Conservation (phyloP, 2,888 invertebrate genomes). For the Notodonta ziczac region DNA sequence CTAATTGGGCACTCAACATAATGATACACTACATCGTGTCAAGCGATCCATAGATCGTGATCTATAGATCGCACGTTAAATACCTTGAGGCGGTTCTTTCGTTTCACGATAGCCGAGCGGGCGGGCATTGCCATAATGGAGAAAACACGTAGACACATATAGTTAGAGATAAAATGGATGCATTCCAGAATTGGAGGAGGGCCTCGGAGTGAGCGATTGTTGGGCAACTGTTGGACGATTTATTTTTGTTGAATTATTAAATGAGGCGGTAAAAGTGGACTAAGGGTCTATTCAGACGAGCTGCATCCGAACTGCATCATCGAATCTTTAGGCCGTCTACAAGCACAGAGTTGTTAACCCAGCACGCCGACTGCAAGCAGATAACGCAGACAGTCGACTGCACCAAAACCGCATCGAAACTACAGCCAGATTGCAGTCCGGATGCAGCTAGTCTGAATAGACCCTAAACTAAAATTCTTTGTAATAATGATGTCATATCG, state of each 20-base stretch:
- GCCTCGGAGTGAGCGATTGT: conserved; percentile 28
- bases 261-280: no score
- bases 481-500: no score
- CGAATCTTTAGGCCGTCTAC: no score
- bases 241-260: background rate
- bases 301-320: no score
- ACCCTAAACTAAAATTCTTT: no score
- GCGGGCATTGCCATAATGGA: conserved; percentile 88
- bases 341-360: no score
- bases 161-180: conserved; percentile 85
- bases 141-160: conserved; percentile 87
- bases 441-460: no score
- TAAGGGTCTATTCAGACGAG: no score
- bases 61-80: conserved; percentile 53
- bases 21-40: conserved; percentile 71
- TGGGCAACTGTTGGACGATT: conserved; percentile 10
- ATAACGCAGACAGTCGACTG: no score
- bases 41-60: conserved; percentile 43
- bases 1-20: conserved; percentile 72
- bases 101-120: conserved; percentile 85
- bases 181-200: conserved; percentile 60
- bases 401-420: no score
- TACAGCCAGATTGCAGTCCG: no score
- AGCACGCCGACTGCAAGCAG: no score
- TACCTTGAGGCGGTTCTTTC: conserved; percentile 85